phyloP scores from a whole-genome alignment of 2,113 vertebrate species.

The Ancistrus triradiatus region DNA sequence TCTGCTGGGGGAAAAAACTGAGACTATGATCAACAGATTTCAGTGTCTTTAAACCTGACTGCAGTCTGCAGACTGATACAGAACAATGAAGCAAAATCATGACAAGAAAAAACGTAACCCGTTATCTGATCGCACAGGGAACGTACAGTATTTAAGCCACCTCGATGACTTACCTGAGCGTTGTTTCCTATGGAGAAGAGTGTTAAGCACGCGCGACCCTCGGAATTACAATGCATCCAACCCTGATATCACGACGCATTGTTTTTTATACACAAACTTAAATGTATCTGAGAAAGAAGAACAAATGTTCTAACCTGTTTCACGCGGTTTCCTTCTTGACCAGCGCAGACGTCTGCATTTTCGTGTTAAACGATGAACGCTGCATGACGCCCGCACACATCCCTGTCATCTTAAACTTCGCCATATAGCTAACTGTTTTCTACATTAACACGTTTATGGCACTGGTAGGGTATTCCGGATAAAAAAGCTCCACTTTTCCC shows the following conservation, averaged over 20 bases:
- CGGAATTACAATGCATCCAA: constrained; percentile 14
- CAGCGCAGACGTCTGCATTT: constrained; percentile 25
- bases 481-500: neutral
- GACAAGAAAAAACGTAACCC: too few species aligned
- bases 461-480: constrained; percentile 34
- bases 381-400: constrained; percentile 7
- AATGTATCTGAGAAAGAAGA: neutral
- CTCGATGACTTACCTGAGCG: constrained; percentile 35
- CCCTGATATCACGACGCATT: constrained; percentile 19
- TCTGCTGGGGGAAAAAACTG: too few species aligned
- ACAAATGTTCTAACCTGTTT: constrained; percentile 18
- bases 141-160: neutral
- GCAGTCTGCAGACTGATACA: too few species aligned
- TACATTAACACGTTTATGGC: neutral
- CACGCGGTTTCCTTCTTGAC: neutral
- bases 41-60: too few species aligned
- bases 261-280: constrained; percentile 5
- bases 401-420: too few species aligned
- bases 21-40: too few species aligned
- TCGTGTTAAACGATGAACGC: constrained; percentile 5
- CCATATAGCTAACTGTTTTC: too few species aligned
- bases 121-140: too few species aligned
- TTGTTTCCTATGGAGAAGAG: neutral
- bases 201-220: constrained; percentile 2
- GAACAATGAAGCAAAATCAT: too few species aligned